Percentiles rank a stretch among this genome's conserved stretches.
phyloP scores from a whole-genome alignment of 2,797 vertebrate genomes.

The Oreonectes daqikongensis region DNA sequence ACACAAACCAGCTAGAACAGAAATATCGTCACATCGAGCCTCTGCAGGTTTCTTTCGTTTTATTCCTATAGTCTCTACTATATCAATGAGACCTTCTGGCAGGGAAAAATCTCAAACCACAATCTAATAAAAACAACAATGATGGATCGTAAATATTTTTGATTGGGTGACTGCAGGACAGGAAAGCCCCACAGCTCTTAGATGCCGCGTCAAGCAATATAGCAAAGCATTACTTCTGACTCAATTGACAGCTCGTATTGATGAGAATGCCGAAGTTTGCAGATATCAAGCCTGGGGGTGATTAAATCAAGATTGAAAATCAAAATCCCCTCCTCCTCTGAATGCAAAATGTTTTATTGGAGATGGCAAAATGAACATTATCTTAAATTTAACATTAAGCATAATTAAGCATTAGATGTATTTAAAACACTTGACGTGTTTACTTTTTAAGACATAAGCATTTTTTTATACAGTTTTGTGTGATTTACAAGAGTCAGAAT shows the following conservation, averaged over 20 bases:
- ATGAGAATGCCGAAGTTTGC: constrained; percentile 45
- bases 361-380: background rate
- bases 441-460: too few relatives aligned
- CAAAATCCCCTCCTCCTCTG: background rate
- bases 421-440: too few relatives aligned
- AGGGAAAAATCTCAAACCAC: constrained; percentile 53
- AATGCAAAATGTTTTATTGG: background rate
- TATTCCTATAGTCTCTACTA: constrained; percentile 34
- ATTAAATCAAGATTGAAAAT: constrained; percentile 17
- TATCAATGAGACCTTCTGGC: constrained; percentile 43
- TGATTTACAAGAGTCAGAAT: too few relatives aligned
- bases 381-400: background rate
- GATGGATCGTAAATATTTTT: constrained; percentile 58
- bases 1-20: background rate
- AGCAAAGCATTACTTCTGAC: constrained; percentile 28
- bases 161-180: constrained; percentile 53
- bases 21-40: background rate
- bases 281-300: constrained; percentile 28
- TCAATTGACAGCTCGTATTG: constrained; percentile 37
- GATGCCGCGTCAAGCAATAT: constrained; percentile 46
- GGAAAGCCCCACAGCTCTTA: constrained; percentile 31
- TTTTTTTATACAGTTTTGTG: too few relatives aligned
- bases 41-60: constrained; percentile 5
- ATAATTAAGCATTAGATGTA: too few relatives aligned
- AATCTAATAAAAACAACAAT: constrained; percentile 57